Percentiles rank a stretch among this genome's conserved stretches.
Conservation (phyloP, 2,888 invertebrate genomes). For the Crematogaster levior region DNA sequence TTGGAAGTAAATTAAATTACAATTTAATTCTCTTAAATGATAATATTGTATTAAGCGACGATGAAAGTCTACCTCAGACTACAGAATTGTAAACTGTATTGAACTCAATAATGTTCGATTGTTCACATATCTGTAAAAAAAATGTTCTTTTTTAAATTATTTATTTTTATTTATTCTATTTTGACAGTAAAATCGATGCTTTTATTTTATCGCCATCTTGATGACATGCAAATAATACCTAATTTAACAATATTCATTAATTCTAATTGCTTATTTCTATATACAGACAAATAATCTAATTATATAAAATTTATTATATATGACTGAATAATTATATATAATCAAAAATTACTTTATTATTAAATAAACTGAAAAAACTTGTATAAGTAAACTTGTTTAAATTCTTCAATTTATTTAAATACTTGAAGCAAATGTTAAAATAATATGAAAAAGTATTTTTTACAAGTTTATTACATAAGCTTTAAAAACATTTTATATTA, state of each 20-base stretch:
- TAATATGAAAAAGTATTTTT: background rate
- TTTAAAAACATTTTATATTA: no score
- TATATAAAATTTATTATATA: constrained; percentile 2
- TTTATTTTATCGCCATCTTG: constrained; percentile 47
- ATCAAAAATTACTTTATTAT: constrained; percentile 8
- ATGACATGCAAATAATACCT: constrained; percentile 40
- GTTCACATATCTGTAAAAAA: background rate
- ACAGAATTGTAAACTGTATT: constrained; percentile 60
- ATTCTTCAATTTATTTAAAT: background rate
- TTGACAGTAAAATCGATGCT: constrained; percentile 14
- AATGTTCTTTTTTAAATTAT: constrained; percentile 38
- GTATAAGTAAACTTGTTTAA: background rate
- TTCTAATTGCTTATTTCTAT: constrained; percentile 30
- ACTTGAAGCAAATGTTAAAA: background rate
- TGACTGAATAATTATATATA: constrained; percentile 6
- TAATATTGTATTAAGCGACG: constrained; percentile 60
- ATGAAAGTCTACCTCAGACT: constrained; percentile 69
- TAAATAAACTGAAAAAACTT: background rate
- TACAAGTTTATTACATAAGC: constrained; percentile 5
- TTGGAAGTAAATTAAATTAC: constrained; percentile 77
- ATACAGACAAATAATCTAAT: constrained; percentile 4
- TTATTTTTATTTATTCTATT: constrained; percentile 61
- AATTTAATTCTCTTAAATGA: constrained; percentile 79
- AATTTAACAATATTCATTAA: constrained; percentile 32
- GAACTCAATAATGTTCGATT: constrained; percentile 1